phyloP scores from a whole-genome alignment of 2,888 invertebrate genomes.

The Nowickia ferox region DNA sequence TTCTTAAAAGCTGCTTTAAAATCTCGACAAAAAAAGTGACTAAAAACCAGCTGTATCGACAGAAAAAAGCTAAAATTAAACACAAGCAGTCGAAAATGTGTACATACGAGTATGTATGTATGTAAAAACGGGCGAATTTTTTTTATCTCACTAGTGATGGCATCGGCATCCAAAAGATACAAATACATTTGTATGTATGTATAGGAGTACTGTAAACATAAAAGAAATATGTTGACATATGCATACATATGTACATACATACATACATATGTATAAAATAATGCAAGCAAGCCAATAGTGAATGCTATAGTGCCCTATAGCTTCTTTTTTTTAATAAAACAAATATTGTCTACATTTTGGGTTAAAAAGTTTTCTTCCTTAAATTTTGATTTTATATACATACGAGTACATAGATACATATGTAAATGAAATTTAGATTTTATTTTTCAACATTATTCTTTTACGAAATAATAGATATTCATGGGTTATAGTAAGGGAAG shows the following conservation, averaged over 20 bases:
- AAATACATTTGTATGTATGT: too few relatives aligned
- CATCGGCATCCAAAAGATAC: slow-evolving; percentile 16
- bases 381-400: too few relatives aligned
- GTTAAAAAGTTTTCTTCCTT: neutral
- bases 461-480: too few relatives aligned
- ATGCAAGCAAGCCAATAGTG: neutral
- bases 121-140: slow-evolving; percentile 13
- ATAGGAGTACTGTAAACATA: too few relatives aligned
- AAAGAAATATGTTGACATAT: too few relatives aligned
- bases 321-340: neutral
- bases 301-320: neutral
- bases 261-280: neutral
- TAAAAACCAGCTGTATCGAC: neutral
- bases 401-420: too few relatives aligned
- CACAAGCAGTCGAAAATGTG: slow-evolving; percentile 12
- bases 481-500: too few relatives aligned
- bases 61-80: slow-evolving; percentile 21
- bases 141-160: slow-evolving; percentile 20
- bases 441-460: too few relatives aligned
- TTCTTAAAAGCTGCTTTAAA: neutral
- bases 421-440: too few relatives aligned
- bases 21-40: neutral
- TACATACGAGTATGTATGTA: neutral
- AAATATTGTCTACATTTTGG: neutral
- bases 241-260: too few relatives aligned